phyloP scores from a whole-genome alignment of 2,888 invertebrate genomes.

The Microctonus aethiopoides region DNA sequence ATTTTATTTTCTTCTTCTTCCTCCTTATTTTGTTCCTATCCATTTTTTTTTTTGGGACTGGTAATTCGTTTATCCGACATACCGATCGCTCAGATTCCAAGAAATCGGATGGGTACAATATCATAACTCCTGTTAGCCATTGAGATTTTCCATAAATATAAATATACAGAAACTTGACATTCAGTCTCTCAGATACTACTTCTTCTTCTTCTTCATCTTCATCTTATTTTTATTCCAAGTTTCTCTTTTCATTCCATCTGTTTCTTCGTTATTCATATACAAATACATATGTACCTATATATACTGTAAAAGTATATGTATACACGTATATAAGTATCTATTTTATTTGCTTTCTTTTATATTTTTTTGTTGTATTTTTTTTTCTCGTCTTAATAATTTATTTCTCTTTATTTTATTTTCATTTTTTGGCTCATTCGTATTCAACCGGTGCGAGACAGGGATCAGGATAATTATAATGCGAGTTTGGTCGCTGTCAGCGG shows the following conservation, averaged over 20 bases:
- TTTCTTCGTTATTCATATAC: not conserved
- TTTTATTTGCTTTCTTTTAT: not conserved
- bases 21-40: no score
- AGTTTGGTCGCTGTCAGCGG: constrained; percentile 51
- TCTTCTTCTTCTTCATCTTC: not conserved
- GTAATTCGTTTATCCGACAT: constrained; percentile 59
- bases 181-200: constrained; percentile 32
- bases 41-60: not conserved
- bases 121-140: constrained; percentile 64
- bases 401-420: not conserved
- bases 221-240: not conserved
- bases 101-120: constrained; percentile 65
- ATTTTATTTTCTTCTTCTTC: no score
- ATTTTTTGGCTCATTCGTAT: constrained; percentile 42
- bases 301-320: no score
- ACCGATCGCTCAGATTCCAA: constrained; percentile 66
- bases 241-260: not conserved
- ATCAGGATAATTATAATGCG: constrained; percentile 61
- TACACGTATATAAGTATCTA: not conserved
- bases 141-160: constrained; percentile 61
- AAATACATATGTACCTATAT: not conserved
- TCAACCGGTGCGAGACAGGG: constrained; percentile 39
- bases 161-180: constrained; percentile 32
- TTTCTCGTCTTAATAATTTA: not conserved
- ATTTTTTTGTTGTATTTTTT: not conserved